phyloP scores from a whole-genome alignment of 1,140 invertebrate species.

The Rhopalosiphum padi region DNA sequence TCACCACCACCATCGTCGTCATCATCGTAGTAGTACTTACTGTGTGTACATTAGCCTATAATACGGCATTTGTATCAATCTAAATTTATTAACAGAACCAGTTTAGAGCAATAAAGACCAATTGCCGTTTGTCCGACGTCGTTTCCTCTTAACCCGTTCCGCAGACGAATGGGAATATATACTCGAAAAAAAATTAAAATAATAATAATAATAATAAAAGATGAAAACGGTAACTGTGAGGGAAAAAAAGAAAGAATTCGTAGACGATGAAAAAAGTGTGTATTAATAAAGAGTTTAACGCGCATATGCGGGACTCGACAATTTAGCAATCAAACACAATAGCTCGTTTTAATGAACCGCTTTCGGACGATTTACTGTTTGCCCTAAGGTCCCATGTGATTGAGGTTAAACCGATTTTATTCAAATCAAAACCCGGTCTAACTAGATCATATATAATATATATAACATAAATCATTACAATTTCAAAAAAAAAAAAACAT shows the following conservation, averaged over 20 bases:
- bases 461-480: background rate
- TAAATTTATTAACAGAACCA: constrained; percentile 58
- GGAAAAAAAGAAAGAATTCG: constrained; percentile 55
- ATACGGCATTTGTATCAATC: constrained; percentile 58
- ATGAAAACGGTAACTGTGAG: constrained; percentile 54
- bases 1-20: background rate
- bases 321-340: constrained; percentile 57
- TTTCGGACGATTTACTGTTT: constrained; percentile 54
- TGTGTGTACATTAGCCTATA: constrained; percentile 54
- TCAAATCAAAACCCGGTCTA: constrained; percentile 55
- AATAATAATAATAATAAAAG: constrained; percentile 51
- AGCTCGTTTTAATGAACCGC: constrained; percentile 53
- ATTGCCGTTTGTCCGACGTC: constrained; percentile 52
- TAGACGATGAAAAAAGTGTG: constrained; percentile 52
- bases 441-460: constrained; percentile 6
- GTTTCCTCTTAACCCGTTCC: constrained; percentile 55
- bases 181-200: constrained; percentile 24
- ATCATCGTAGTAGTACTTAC: background rate
- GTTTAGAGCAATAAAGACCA: constrained; percentile 57
- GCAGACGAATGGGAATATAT: constrained; percentile 40
- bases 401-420: constrained; percentile 56
- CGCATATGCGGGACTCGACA: constrained; percentile 56
- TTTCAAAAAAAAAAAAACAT: constrained; percentile 17
- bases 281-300: constrained; percentile 56
- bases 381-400: constrained; percentile 47